Conservation (phyloP, 64 coral and sea anemone species). For the Hydrozoanthus tunicans region DNA sequence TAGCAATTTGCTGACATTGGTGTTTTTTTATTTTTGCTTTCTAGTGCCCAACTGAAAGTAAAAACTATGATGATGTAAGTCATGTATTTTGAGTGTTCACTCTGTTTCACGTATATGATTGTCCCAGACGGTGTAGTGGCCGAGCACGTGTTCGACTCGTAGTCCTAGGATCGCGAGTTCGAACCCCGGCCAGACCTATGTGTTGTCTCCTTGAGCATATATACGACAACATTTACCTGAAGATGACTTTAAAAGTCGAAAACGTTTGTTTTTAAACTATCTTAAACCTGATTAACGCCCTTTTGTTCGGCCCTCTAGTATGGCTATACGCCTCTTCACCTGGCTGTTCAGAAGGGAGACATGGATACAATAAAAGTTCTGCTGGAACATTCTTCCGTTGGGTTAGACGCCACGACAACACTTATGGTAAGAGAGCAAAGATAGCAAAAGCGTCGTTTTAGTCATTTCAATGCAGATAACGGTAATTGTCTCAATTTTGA, state of each 20-base stretch:
- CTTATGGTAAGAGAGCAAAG: slow-evolving; percentile 14
- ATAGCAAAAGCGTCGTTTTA: not conserved
- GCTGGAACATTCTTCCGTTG: not conserved
- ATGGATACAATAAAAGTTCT: slow-evolving; percentile 33
- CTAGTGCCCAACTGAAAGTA: not conserved
- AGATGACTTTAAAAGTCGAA: no score
- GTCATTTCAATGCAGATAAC: no score
- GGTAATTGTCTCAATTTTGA: no score
- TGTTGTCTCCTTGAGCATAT: no score
- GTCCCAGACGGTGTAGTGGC: no score
- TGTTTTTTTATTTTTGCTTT: not conserved
- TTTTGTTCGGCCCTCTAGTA: not conserved
- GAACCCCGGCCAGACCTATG: no score
- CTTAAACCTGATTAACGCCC: no score
- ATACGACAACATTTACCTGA: no score
- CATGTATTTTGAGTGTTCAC: not conserved
- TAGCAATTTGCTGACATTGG: not conserved
- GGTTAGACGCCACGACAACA: slow-evolving; percentile 11
- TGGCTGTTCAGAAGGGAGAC: slow-evolving; percentile 52
- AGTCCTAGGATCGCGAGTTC: no score
- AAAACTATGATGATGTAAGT: slow-evolving; percentile 5
- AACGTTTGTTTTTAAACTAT: no score
- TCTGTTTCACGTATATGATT: no score
- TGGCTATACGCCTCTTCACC: slow-evolving; percentile 49
- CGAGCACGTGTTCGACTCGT: no score